phyloP scores from a whole-genome alignment of 35 echinoderm and acorn worm species.

The Apostichopus californicus region DNA sequence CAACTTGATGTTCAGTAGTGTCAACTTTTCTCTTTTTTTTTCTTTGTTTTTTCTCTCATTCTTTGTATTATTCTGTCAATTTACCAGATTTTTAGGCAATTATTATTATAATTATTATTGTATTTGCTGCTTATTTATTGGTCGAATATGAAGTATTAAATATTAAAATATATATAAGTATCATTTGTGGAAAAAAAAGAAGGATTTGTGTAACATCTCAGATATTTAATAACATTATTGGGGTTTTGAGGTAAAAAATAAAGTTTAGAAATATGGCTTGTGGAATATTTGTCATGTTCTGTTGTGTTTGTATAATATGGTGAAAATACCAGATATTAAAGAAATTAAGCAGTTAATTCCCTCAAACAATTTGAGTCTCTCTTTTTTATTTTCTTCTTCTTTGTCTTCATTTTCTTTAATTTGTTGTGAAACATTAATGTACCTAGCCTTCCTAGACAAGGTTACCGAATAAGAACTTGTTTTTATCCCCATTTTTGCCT shows the following conservation, averaged over 20 bases:
- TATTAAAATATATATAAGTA: slow-evolving; percentile 23
- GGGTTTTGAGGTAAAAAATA: slow-evolving; percentile 45
- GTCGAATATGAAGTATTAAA: slow-evolving; percentile 11
- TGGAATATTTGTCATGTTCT: slow-evolving; percentile 44
- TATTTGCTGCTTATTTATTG: slow-evolving; percentile 48
- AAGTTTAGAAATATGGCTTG: not conserved
- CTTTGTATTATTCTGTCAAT: not conserved
- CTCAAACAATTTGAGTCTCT: not conserved
- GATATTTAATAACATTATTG: slow-evolving; percentile 30
- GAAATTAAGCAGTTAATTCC: slow-evolving; percentile 40
- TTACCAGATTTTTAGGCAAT: slow-evolving; percentile 10
- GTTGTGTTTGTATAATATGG: slow-evolving; percentile 55
- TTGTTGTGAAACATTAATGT: no score
- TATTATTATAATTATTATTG: not conserved
- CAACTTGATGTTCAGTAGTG: no score
- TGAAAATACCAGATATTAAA: slow-evolving; percentile 45
- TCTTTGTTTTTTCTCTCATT: not conserved
- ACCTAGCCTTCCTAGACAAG: no score
- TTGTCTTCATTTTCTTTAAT: no score
- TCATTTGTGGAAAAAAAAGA: slow-evolving; percentile 49
- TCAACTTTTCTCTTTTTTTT: no score
- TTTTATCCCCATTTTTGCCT: no score
- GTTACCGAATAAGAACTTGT: no score
- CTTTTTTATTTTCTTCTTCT: no score
- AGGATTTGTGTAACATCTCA: slow-evolving; percentile 15